Conservation (phyloP, 2,888 invertebrate genomes). For the Latheticus oryzae region DNA sequence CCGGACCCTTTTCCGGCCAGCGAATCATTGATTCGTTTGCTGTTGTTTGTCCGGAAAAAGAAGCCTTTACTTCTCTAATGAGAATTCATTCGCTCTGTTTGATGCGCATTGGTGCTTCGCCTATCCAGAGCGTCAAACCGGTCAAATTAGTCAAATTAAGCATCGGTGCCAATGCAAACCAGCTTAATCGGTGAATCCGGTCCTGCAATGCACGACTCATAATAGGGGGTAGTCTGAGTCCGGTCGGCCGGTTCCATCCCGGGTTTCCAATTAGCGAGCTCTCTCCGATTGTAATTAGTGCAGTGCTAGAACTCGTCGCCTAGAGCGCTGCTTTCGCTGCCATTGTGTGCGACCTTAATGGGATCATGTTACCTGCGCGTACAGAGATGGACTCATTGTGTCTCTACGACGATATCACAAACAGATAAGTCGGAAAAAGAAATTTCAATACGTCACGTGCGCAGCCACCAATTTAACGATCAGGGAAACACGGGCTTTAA, state of each 20-base stretch:
- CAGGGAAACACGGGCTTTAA: slow-evolving; percentile 25
- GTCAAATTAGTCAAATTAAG: slow-evolving; percentile 39
- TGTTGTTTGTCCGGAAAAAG: slow-evolving; percentile 22
- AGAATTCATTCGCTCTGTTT: slow-evolving; percentile 34
- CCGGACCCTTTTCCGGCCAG: slow-evolving; percentile 18
- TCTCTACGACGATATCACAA: slow-evolving; percentile 28
- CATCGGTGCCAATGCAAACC: slow-evolving; percentile 33
- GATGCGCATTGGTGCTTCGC: slow-evolving; percentile 21
- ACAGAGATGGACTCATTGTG: slow-evolving; percentile 28
- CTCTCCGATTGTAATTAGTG: slow-evolving; percentile 52
- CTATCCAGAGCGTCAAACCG: slow-evolving; percentile 23
- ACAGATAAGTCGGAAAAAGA: slow-evolving; percentile 30
- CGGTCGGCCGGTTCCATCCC: slow-evolving; percentile 48
- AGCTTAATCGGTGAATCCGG: slow-evolving; percentile 26
- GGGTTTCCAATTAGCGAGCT: slow-evolving; percentile 52
- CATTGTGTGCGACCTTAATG: slow-evolving; percentile 47
- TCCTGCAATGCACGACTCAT: slow-evolving; percentile 21
- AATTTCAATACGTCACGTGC: slow-evolving; percentile 32
- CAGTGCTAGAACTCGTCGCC: slow-evolving; percentile 47
- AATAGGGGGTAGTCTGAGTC: slow-evolving; percentile 25
- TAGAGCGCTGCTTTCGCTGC: slow-evolving; percentile 45
- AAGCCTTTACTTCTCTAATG: slow-evolving; percentile 20
- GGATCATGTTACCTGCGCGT: slow-evolving; percentile 46
- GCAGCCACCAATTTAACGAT: slow-evolving; percentile 33
- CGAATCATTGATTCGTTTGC: slow-evolving; percentile 19